These are phyloP conservation scores for Leucoma salicis DNA, from an alignment of 2,888 invertebrate genomes.

Conservation along the genomic window DNA sequence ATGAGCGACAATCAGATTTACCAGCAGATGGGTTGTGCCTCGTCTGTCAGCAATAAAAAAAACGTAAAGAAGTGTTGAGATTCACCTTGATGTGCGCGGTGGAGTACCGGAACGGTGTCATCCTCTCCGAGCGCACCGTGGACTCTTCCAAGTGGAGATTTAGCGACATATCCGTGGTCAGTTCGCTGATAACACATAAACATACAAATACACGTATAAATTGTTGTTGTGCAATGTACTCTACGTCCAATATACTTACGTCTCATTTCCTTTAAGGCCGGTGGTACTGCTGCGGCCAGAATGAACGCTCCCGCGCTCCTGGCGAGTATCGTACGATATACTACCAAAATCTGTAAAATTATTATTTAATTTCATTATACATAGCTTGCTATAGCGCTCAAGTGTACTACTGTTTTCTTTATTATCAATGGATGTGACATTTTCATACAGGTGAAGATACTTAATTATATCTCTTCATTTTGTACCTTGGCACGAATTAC, in stretches of 20 bases:
- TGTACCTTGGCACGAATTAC: too few relatives aligned
- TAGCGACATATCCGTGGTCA: conserved; percentile 80
- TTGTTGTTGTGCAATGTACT: background rate
- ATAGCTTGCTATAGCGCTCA: too few relatives aligned
- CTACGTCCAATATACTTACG: conserved; percentile 48
- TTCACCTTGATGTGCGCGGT: conserved; percentile 88
- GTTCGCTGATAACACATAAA: conserved; percentile 50
- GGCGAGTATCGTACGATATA: conserved; percentile 54
- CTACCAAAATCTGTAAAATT: conserved; percentile 42
- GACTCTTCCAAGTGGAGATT: conserved; percentile 81
- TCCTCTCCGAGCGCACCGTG: conserved; percentile 84
- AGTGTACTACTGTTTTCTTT: too few relatives aligned
- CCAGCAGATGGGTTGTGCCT: too few relatives aligned
- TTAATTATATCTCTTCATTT: too few relatives aligned
- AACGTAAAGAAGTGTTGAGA: too few relatives aligned
- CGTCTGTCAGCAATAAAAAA: too few relatives aligned
- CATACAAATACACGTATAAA: background rate
- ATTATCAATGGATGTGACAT: too few relatives aligned
- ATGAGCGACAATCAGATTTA: too few relatives aligned
- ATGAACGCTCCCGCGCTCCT: conserved; percentile 90
- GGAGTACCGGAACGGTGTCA: conserved; percentile 92
- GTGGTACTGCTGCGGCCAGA: conserved; percentile 92
- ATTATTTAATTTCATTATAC: too few relatives aligned
- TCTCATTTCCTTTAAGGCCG: conserved; percentile 84
- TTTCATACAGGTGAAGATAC: too few relatives aligned